Percentiles rank a stretch among this genome's conserved stretches.
These are phyloP conservation scores for Meteorus cinctellus DNA, from an alignment of 2,888 invertebrate genomes.

Conservation along the genomic window DNA sequence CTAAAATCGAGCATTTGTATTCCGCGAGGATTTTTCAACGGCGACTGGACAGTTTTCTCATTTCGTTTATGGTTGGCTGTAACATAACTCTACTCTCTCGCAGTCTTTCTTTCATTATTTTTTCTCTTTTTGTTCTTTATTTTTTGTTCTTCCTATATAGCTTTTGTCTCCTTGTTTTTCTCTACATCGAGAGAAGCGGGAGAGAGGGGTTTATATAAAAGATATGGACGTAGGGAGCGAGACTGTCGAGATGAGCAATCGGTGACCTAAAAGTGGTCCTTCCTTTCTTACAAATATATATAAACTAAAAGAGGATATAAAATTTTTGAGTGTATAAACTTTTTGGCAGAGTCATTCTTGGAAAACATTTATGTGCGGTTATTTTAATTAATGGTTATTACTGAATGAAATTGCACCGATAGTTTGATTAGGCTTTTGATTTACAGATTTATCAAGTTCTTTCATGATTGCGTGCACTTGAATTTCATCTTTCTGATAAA, in stretches of 20 bases:
- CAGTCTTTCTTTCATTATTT: not conserved
- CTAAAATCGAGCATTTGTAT: conserved; percentile 70
- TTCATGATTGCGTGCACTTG: too few species aligned
- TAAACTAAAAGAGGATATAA: conserved; percentile 26
- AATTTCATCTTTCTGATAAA: too few species aligned
- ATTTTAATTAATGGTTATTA: too few species aligned
- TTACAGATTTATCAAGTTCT: too few species aligned
- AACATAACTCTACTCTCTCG: conserved; percentile 65
- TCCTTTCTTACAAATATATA: not conserved
- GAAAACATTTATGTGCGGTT: not conserved
- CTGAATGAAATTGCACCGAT: too few species aligned
- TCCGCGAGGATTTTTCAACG: conserved; percentile 70
- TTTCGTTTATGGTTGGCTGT: conserved; percentile 70
- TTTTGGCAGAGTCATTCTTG: not conserved
- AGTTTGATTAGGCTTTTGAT: too few species aligned
- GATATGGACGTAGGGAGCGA: conserved; percentile 27
- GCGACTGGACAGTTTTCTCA: conserved; percentile 70
- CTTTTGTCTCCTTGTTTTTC: conserved; percentile 50
- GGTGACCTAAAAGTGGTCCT: conserved; percentile 11
- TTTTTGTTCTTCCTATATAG: not conserved
- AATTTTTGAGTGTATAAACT: conserved; percentile 5
- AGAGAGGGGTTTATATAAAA: conserved; percentile 26
- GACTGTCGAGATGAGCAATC: conserved; percentile 30
- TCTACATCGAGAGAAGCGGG: conserved; percentile 29
- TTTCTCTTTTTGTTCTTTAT: not conserved